Percentiles rank a stretch among this genome's conserved stretches.
These are phyloP conservation scores for Pseudomyrmex concolor DNA, from an alignment of 1,140 invertebrate species.

Conservation along the genomic window DNA sequence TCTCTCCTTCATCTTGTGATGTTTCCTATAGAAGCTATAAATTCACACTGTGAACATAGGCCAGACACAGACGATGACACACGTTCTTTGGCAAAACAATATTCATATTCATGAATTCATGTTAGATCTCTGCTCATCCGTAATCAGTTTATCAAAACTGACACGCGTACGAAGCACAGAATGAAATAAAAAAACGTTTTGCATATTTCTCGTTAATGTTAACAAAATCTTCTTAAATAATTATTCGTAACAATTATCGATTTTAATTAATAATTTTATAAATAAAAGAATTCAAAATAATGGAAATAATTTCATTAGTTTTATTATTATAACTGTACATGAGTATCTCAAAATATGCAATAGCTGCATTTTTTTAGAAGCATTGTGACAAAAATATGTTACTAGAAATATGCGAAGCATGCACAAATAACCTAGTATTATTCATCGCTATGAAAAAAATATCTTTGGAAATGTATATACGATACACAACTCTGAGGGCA, in stretches of 20 bases:
- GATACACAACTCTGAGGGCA: not conserved
- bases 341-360: not conserved
- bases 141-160: conserved; percentile 28
- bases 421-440: not conserved
- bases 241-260: not conserved
- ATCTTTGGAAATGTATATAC: not conserved
- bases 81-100: not conserved
- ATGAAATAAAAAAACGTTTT: not conserved
- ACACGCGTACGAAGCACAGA: not conserved
- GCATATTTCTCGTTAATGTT: not conserved
- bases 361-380: not conserved
- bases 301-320: not conserved
- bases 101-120: conserved; percentile 57
- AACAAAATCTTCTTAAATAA: not conserved
- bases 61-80: not conserved
- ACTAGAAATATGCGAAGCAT: not conserved
- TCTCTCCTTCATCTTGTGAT: not conserved
- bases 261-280: not conserved
- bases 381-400: not conserved
- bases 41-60: not conserved
- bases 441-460: not conserved
- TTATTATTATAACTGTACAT: not conserved
- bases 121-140: conserved; percentile 27
- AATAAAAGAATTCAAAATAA: not conserved
- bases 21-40: conserved; percentile 35